Evolutionary conservation across 2,113 vertebrate species (phyloP).

Genomic region (Dipodomys stephensi): DNA sequence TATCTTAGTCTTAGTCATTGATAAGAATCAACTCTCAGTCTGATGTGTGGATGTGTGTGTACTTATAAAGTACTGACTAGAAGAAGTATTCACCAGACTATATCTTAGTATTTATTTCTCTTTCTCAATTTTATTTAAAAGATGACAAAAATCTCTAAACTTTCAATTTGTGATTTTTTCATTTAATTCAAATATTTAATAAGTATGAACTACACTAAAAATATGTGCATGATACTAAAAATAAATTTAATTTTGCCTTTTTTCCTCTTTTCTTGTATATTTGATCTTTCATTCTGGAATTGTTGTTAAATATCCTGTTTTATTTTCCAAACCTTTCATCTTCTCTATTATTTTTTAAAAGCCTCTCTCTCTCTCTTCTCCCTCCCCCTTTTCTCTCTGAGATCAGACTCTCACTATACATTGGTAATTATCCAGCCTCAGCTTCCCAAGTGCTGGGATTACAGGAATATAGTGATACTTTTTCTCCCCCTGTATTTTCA

Average conservation of each 20-base stretch:
- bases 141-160: background rate
- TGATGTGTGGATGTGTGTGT: background rate
- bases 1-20: background rate
- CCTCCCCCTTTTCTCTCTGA: background rate
- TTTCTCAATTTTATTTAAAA: conserved; percentile 1
- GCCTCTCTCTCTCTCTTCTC: too few relatives aligned
- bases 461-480: too few relatives aligned
- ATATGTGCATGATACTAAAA: background rate
- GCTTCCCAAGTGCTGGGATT: background rate
- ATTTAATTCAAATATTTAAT: background rate
- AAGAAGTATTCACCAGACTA: background rate
- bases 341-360: conserved; percentile 13
- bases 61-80: background rate
- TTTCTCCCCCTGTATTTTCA: background rate
- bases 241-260: background rate
- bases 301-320: background rate
- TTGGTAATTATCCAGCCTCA: background rate
- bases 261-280: background rate
- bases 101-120: background rate
- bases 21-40: background rate
- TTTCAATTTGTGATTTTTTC: background rate
- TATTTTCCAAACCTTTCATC: background rate
- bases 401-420: background rate
- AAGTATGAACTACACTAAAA: background rate
- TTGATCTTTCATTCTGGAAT: conserved; percentile 17